Evolutionary conservation across 2,888 invertebrate species (phyloP), one percentile per base, ranked within the genome.

Genomic region (Leucophenga montana): DNA sequence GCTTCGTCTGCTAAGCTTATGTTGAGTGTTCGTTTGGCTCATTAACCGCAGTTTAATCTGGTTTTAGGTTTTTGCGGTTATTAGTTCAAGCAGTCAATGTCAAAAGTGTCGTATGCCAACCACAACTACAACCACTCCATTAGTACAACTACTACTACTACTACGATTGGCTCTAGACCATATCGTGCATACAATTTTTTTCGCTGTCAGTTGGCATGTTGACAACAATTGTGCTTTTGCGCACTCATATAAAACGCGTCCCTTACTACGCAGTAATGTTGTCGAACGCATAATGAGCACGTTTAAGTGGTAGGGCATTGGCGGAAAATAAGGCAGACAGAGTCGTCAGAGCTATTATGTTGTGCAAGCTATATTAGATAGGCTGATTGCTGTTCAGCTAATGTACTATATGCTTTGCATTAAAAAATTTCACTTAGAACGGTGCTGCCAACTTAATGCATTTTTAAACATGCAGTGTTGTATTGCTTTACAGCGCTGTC

Each of bases 1-100:
- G 59, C 33, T 5, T 59, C 59, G 8, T n/a, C 4, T 59, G 4
- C 4, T 59, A 3, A 59, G n/a, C 5, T 33, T 22, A n/a, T 48
- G 46, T 14, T 33, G 33, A 9, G 59, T 16, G n/a, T 50, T n/a
- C 18, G 50, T 18, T 50, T 20, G 75, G 74, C 81, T 77, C 84
- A 81, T 83, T 81, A 82, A 82, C 81, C 81, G 78, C 81, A 83
- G 84, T 69, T 81, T 81, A 83, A 82, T 80, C 84, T 77, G 75
- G 75, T 75, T 75, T 56, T 80, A 73, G 74, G 71, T 75, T 69
- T 73, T 71, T 78, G 81, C 67, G 82, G 80, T 76, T 82, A 82
- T 82, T 82, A 84, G 83, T 78, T 82, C 80, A 74, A 69, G 71
- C 71, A 82, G 73, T 72, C 79, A 71, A 73, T 75, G 72, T 72